These are phyloP conservation scores for Sphinx pinastri DNA, from an alignment of 2,888 invertebrate species.

Conservation along the genomic window DNA sequence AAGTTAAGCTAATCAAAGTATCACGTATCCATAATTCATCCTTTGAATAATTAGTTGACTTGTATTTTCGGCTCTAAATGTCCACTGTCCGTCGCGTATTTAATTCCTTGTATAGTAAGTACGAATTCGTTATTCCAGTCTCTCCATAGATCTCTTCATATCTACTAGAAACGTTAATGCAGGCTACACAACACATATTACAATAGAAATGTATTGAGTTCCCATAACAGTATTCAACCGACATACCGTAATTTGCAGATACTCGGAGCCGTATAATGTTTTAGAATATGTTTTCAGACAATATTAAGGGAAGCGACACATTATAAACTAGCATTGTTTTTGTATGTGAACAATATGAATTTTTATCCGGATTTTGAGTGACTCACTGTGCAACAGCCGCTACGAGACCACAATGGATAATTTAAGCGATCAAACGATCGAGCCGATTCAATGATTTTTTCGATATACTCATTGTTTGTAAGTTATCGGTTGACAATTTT, in stretches of 20 bases:
- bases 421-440: constrained; percentile 52
- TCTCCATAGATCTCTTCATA: constrained; percentile 79
- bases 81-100: constrained; percentile 57
- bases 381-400: constrained; percentile 73
- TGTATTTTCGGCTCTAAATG: constrained; percentile 63
- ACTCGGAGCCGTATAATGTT: constrained; percentile 78
- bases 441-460: constrained; percentile 58
- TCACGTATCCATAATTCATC: constrained; percentile 3
- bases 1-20: constrained; percentile 30
- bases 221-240: constrained; percentile 75
- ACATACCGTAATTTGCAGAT: constrained; percentile 81
- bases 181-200: constrained; percentile 82
- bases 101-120: constrained; percentile 79
- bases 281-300: constrained; percentile 68
- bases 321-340: constrained; percentile 48
- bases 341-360: constrained; percentile 42
- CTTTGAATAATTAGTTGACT: constrained; percentile 21
- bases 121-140: constrained; percentile 80
- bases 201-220: constrained; percentile 82
- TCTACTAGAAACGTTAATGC: constrained; percentile 73
- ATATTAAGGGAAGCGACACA: constrained; percentile 52
- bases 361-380: constrained; percentile 77
- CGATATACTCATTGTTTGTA: constrained; percentile 62
- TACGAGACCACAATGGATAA: constrained; percentile 81
- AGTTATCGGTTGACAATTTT: constrained; percentile 81